Conservation (phyloP, 2,113 vertebrate genomes). For the Oryzias javanicus region DNA sequence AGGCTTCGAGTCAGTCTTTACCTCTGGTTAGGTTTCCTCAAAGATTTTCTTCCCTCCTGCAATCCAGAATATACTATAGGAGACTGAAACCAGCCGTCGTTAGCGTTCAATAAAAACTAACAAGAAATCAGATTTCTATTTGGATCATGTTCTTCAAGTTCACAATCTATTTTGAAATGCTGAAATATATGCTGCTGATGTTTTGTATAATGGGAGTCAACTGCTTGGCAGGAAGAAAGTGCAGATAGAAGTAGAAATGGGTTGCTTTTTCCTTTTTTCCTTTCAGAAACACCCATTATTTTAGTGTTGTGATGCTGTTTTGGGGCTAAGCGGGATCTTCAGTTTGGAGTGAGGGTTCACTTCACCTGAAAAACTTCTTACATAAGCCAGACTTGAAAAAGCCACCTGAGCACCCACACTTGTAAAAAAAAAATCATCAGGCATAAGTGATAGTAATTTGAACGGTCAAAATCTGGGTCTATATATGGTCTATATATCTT, state of each 20-base stretch:
- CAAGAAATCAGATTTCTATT: slow-evolving; percentile 28
- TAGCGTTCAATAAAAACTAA: slow-evolving; percentile 36
- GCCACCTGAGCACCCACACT: too few species aligned
- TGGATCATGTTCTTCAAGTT: neutral
- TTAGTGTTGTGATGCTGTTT: slow-evolving; percentile 31
- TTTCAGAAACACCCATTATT: slow-evolving; percentile 26
- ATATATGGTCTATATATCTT: too few species aligned
- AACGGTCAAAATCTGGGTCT: too few species aligned
- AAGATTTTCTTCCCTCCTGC: slow-evolving; percentile 41
- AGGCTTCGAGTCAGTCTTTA: slow-evolving; percentile 20
- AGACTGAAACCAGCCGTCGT: slow-evolving; percentile 44
- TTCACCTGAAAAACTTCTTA: too few species aligned
- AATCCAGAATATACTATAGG: slow-evolving; percentile 9
- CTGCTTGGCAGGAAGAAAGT: slow-evolving; percentile 33
- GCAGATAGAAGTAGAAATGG: neutral
- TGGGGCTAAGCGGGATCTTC: neutral
- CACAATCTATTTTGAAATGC: slow-evolving; percentile 31
- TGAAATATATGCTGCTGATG: slow-evolving; percentile 5
- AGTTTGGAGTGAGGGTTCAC: too few species aligned
- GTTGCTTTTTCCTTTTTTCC: neutral
- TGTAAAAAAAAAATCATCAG: too few species aligned
- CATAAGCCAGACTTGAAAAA: too few species aligned
- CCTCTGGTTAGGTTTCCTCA: slow-evolving; percentile 42
- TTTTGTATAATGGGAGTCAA: too few species aligned
- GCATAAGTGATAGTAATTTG: too few species aligned